phyloP scores from a whole-genome alignment of 2,113 vertebrate genomes.

The Heterotis niloticus region DNA sequence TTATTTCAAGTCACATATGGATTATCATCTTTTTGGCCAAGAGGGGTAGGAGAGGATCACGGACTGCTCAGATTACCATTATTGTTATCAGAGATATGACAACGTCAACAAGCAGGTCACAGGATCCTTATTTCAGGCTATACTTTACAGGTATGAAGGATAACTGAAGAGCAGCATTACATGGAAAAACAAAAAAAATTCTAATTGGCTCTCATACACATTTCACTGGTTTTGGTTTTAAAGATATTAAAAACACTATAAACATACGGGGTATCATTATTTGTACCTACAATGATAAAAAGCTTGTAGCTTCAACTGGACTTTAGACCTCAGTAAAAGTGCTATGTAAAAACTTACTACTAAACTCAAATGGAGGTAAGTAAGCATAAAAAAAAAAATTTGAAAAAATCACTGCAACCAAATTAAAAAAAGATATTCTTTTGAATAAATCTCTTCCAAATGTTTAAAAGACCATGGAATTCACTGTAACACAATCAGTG shows the following conservation, averaged over 20 bases:
- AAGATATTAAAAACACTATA: conserved; percentile 35
- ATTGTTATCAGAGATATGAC: conserved; percentile 1
- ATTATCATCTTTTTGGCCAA: not conserved
- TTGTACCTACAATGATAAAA: conserved; percentile 36
- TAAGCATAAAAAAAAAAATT: conserved; percentile 16
- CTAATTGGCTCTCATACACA: conserved; percentile 33
- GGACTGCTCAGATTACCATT: not conserved
- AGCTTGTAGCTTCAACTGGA: conserved; percentile 35
- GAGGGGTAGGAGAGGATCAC: not conserved
- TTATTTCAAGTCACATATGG: conserved; percentile 22
- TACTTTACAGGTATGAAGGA: conserved; percentile 14
- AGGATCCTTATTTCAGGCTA: conserved; percentile 17
- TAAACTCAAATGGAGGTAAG: conserved; percentile 17
- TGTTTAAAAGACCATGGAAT: conserved; percentile 19
- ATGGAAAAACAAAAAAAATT: conserved; percentile 25
- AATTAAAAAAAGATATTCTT: conserved; percentile 24
- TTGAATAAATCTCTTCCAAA: conserved; percentile 24
- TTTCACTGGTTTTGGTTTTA: conserved; percentile 49
- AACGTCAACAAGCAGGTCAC: not conserved
- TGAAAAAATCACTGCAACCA: conserved; percentile 50
- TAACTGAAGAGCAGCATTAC: conserved; percentile 29
- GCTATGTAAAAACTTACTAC: conserved; percentile 45
- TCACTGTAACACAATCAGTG: not conserved
- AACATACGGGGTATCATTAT: conserved; percentile 34
- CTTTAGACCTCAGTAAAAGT: conserved; percentile 50